Evolutionary conservation across 2,888 invertebrate species (phyloP).

Genomic region (Tenodera sinensis): DNA sequence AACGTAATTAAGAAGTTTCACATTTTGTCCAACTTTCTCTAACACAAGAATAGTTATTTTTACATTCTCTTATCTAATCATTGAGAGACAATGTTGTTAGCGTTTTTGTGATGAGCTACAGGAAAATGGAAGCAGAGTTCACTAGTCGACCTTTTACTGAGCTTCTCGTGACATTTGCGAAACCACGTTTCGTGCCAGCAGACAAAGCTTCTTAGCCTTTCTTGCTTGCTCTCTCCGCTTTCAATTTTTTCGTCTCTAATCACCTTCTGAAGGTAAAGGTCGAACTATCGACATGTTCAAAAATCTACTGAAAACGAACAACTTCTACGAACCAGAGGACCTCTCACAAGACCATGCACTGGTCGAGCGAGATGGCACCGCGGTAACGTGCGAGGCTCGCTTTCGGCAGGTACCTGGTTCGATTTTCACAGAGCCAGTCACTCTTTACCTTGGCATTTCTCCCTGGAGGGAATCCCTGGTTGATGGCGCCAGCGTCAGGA

Average conservation of each 20-base stretch:
- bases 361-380: no score
- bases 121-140: neutral
- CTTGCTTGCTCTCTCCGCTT: neutral
- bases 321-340: no score
- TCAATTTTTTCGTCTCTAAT: neutral
- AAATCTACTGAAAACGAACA: no score
- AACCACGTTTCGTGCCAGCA: neutral
- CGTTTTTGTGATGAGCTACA: neutral
- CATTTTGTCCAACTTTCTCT: neutral
- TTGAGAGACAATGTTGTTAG: neutral
- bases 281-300: neutral
- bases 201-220: neutral
- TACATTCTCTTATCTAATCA: neutral
- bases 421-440: no score
- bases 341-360: no score
- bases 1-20: neutral
- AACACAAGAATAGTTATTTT: neutral
- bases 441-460: no score
- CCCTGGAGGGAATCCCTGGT: no score
- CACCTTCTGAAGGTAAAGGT: neutral
- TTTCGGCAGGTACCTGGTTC: no score
- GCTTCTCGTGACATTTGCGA: neutral
- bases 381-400: no score
- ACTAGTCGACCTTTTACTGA: neutral
- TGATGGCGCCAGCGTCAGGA: no score